Evolutionary conservation across 2,888 invertebrate genomes (phyloP).

Genomic region (Horisme vitalbata): DNA sequence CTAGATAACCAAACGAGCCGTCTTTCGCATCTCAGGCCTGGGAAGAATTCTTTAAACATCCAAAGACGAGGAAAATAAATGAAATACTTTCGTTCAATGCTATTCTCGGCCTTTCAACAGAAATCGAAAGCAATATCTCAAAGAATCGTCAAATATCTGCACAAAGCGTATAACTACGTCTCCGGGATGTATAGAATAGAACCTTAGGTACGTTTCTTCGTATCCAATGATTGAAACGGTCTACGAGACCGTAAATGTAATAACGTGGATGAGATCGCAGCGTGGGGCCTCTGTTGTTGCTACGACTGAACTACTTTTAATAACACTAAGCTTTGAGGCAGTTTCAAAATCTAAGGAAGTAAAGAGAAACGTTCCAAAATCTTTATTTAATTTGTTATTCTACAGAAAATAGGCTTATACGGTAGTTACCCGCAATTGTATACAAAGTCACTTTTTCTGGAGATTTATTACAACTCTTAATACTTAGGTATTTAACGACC

Average conservation of each 20-base stretch:
- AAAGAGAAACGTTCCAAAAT: too few relatives aligned
- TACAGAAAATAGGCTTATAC: too few relatives aligned
- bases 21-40: neutral
- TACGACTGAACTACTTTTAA: neutral
- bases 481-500: too few relatives aligned
- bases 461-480: too few relatives aligned
- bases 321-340: neutral
- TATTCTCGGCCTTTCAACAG: conserved; percentile 12
- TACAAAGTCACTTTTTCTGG: too few relatives aligned
- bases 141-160: conserved; percentile 8
- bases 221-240: conserved; percentile 22
- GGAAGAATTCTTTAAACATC: conserved; percentile 2
- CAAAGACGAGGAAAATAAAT: conserved; percentile 5
- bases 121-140: conserved; percentile 17
- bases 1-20: neutral
- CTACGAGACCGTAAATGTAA: conserved; percentile 23
- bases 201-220: conserved; percentile 5
- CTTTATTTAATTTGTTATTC: too few relatives aligned
- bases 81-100: conserved; percentile 5
- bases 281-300: conserved; percentile 7
- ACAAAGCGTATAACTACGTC: neutral
- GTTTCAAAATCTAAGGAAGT: too few relatives aligned
- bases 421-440: too few relatives aligned
- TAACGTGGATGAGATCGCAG: conserved; percentile 17
- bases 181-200: conserved; percentile 8